Base-by-base conservation (phyloP, 1,140 invertebrate species). In the Laupala kohalensis region DNA sequence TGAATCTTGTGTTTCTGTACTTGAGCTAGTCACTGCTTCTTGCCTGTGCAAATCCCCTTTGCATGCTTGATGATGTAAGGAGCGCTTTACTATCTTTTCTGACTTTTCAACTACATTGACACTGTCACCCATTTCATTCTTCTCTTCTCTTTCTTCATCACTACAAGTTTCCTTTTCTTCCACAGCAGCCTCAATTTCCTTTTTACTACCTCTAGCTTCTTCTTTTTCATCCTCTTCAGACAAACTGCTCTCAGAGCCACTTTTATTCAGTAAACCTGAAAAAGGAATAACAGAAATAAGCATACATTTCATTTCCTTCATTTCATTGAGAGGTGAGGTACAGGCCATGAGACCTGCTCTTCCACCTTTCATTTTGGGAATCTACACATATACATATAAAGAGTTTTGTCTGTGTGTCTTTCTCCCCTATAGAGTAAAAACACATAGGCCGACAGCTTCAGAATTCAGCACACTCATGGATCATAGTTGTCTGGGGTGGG, bases 171-270 rank as follows among this genome's bases (percentile, higher is more conserved):
- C 89, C 75, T 90, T 89, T 76, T 91, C 89, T 70, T 87, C 84
- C 72, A 90, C 88, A 64, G 88, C 86, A 12, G 75, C 71, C 62
- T 76, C 75, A 3, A 75, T 73, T 53, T 76, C 74, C 72, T 77
- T 76, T 64, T 76, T 76, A 27, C 74, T n/a, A 89, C 75, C 90
- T 90, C 19, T 85, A 81, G 76, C 87, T 90, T 69, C 86, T 84
- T 25, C 85, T 83, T 64, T 86, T 83, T 74, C 86, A 81, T 78
- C 86, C 75, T 94, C 92, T 65, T 71, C 70, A 0, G 92, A 93
- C 65, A 94, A 81, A 76, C 92, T 94, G 75, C 92, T 94, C 76
- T 94, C 92, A 1, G 92, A 94, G 6, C 88, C 91, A 74, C 92
- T 93, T 81, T 94, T 94, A 0, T 13, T 62, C 63, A 71, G 25